A percentile compares a stretch with the other conserved stretches of the same genome.
phyloP scores from a whole-genome alignment of 2,888 invertebrate genomes.

The Halictus quadricinctus region DNA sequence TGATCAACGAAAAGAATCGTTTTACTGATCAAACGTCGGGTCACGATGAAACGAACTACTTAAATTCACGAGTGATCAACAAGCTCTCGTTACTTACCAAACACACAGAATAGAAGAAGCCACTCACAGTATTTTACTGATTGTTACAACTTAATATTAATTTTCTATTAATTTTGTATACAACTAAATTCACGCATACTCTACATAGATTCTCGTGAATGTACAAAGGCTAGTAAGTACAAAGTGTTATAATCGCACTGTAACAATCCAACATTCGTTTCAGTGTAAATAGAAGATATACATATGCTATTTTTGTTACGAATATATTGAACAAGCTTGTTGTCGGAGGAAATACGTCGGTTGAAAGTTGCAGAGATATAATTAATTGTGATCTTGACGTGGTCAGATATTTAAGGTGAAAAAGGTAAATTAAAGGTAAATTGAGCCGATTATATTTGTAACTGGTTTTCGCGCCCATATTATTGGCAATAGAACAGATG shows the following conservation, averaged over 20 bases:
- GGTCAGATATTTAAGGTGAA: conserved; percentile 9
- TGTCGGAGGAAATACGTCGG: conserved; percentile 10
- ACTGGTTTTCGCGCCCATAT: not conserved
- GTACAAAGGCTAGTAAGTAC: conserved; percentile 33
- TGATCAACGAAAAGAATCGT: conserved; percentile 15
- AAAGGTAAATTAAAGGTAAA: not conserved
- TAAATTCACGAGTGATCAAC: not conserved
- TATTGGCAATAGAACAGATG: conserved; percentile 10
- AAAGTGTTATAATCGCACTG: conserved; percentile 5
- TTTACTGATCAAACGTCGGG: not conserved
- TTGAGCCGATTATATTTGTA: conserved; percentile 16
- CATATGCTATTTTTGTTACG: conserved; percentile 46
- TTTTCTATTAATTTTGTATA: not conserved
- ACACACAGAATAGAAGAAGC: not conserved
- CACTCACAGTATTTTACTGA: not conserved
- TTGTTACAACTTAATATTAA: not conserved
- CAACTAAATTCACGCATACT: not conserved
- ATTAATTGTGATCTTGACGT: conserved; percentile 16
- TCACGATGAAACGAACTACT: not conserved
- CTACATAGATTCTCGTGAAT: not conserved
- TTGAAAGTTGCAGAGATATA: conserved; percentile 21
- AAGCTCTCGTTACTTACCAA: not conserved
- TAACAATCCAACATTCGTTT: conserved; percentile 15
- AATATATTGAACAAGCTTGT: conserved; percentile 34
- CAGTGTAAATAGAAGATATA: conserved; percentile 24